These are phyloP conservation scores for Emydoidea blandingii DNA, from an alignment of 2,797 vertebrate genomes.

Conservation along the genomic window DNA sequence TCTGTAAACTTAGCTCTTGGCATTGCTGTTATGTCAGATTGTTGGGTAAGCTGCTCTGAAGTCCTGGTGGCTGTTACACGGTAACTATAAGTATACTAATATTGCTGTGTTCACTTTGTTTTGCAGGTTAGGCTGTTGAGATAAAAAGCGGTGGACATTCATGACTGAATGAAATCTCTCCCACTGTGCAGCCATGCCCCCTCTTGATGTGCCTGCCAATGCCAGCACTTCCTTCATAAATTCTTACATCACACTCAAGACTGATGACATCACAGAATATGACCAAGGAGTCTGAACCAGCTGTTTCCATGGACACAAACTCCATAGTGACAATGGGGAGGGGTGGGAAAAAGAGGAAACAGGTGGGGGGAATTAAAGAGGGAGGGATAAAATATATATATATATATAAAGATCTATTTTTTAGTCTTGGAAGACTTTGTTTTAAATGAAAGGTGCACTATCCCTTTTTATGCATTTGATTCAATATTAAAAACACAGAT, in stretches of 20 bases:
- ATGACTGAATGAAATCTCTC: slow-evolving; percentile 78
- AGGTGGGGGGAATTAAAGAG: slow-evolving; percentile 76
- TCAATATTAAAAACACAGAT: slow-evolving; percentile 77
- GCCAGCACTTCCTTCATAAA: slow-evolving; percentile 84
- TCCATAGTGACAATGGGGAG: slow-evolving; percentile 86
- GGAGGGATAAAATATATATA: slow-evolving; percentile 82
- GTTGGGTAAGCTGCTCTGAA: neutral
- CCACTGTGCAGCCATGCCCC: slow-evolving; percentile 80
- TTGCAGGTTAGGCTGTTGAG: slow-evolving; percentile 87
- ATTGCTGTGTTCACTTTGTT: slow-evolving; percentile 46
- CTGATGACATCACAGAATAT: slow-evolving; percentile 80
- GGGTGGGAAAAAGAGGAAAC: slow-evolving; percentile 78
- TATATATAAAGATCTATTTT: slow-evolving; percentile 88
- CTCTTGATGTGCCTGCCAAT: slow-evolving; percentile 79
- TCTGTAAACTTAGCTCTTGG: neutral
- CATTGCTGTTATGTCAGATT: neutral
- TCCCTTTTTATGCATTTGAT: slow-evolving; percentile 84
- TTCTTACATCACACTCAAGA: slow-evolving; percentile 82
- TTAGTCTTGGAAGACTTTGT: slow-evolving; percentile 89
- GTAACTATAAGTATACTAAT: neutral
- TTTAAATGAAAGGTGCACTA: slow-evolving; percentile 89
- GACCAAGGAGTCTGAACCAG: slow-evolving; percentile 84
- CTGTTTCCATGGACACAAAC: slow-evolving; percentile 87
- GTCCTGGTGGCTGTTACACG: neutral
- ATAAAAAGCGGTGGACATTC: slow-evolving; percentile 82